Evolutionary conservation across 1,140 invertebrate genomes (phyloP), one percentile per base, ranked within the genome.

Genomic region (Apocrypta bakeri): DNA sequence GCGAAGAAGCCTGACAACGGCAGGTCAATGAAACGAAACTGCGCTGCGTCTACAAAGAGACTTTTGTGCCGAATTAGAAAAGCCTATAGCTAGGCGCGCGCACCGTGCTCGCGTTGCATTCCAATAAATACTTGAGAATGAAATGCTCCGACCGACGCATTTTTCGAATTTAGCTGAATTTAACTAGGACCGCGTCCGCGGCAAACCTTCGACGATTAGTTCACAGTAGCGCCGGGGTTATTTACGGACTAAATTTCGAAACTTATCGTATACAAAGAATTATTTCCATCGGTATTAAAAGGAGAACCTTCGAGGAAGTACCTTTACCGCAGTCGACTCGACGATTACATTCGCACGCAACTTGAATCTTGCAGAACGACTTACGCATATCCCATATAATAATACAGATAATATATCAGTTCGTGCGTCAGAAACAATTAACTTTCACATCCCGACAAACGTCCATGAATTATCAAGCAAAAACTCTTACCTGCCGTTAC

Each of bases 1-100:
- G 37, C 71, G n/a, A 48, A 24, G 71, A 71, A 71, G 68, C 68
- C 68, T 9, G 37, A 73, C 71, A 27, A 4, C 40, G 71, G 0
- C 73, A 27, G 73, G 73, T 75, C 73, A 75, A 75, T 61, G 73
- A 61, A 75, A 27, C 48, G n/a, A n/a, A n/a, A n/a, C 73, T 1
- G 27, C 72, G 48, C 48, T 17, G 21, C 48, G 14, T 0, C 21
- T 42, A 31, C 9, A 61, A 61, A 74, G n/a, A 27, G 6, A 17
- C 63, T 8, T 24, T 9, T 6, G 25, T 64, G n/a, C 2, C n/a
- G 8, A 2, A 27, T 21, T 24, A 25, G 25, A 12, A 40, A 72
- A 40, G 12, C 2, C n/a, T 7, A 11, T 1, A 0, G 1, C 71
- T n/a, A 42, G 71, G 42, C 71, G 31, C 1, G 66, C 11, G 73